Base-by-base conservation (phyloP, 1,140 invertebrate genomes). In the Drosophila trapezifrons region DNA sequence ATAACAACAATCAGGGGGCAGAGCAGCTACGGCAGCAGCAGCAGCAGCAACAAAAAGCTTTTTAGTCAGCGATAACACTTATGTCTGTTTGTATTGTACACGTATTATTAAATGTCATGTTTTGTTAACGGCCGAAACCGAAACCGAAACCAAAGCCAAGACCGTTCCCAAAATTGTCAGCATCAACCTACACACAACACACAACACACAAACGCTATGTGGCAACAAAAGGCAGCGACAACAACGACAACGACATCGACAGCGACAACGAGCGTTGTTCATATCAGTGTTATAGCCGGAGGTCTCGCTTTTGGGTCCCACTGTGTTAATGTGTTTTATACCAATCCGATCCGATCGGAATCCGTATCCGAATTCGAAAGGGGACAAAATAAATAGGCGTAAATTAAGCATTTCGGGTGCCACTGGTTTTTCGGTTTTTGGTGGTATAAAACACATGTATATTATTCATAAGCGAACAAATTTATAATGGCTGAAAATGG, bases 61-160 rank as follows among this genome's bases (percentile, higher is more conserved):
- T 86, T 86, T 86, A 86, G 82, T 87, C 83, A 82, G 83, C 82
- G 82, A 86, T 86, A 86, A 86, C 82, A 86, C 82, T 86, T 79
- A 76, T 86, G 82, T 76, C 81, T 85, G 75, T 78, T 82, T 85
- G 78, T 67, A 85, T 85, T 87, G 82, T 87, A 82, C 75, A 85
- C 83, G 82, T 86, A 86, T 86, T 86, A 86, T 86, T 86, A 86
- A 86, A 86, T 86, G 82, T 81, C 82, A 86, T 86, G 82, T 86
- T 86, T 86, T 86, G 82, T 86, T 87, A 86, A 86, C 82, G 83
- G 82, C 83, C 83, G 58, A 76, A 78, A 85, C 70, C 70, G 49
- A 67, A 72, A 58, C 64, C 32, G 15, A 58, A 73, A 18, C 71
- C 25, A 27, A 22, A 58, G 20, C 55, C 27, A 54, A 67, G 56